These are phyloP conservation scores for Drosophila oshimai DNA, from an alignment of 1,140 invertebrate genomes.

Conservation along the genomic window DNA sequence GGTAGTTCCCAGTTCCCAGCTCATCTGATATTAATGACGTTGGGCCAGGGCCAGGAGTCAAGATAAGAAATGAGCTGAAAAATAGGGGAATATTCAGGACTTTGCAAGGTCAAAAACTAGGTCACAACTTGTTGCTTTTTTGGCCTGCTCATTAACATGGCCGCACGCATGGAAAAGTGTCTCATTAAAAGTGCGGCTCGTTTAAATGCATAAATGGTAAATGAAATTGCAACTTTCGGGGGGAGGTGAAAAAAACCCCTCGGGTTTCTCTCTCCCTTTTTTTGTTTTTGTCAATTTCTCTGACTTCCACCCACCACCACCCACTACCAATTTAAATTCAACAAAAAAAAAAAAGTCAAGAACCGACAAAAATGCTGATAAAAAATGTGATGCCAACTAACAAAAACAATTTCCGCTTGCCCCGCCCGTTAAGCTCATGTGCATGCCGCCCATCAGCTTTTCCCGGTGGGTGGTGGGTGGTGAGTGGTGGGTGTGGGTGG, in stretches of 20 bases:
- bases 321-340: constrained; percentile 36
- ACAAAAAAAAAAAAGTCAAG: background rate
- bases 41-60: background rate
- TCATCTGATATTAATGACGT: constrained; percentile 70
- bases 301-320: background rate
- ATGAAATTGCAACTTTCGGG: constrained; percentile 34
- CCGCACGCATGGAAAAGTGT: constrained; percentile 51
- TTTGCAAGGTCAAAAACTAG: constrained; percentile 25
- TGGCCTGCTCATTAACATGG: constrained; percentile 58
- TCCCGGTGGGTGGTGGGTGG: background rate
- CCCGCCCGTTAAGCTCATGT: constrained; percentile 29
- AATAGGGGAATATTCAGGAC: constrained; percentile 8
- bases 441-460: constrained; percentile 6
- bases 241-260: background rate
- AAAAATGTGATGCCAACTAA: constrained; percentile 71
- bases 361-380: constrained; percentile 18
- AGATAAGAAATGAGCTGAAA: constrained; percentile 22
- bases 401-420: constrained; percentile 58
- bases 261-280: background rate
- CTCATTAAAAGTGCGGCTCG: constrained; percentile 66
- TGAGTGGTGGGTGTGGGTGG: background rate
- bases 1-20: background rate
- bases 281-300: constrained; percentile 6
- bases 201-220: constrained; percentile 47
- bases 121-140: constrained; percentile 39